Conservation (phyloP, 92 coral and sea anemone species). For the Siderastrea siderea region DNA sequence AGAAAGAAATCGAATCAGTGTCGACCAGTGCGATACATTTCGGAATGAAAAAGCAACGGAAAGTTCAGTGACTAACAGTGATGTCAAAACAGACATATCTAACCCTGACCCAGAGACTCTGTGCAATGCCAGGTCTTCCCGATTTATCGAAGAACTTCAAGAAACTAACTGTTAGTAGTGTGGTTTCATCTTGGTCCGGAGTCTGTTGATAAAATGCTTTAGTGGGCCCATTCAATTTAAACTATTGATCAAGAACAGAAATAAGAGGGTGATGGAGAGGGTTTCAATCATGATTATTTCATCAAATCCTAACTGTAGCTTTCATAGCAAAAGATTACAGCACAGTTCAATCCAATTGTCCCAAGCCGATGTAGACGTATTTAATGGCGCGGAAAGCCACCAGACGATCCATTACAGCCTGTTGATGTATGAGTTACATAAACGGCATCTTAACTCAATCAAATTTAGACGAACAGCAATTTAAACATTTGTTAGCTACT, state of each 20-base stretch:
- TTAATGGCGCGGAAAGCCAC: background rate
- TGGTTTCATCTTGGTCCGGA: background rate
- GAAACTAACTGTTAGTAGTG: slow-evolving; percentile 19
- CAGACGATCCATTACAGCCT: background rate
- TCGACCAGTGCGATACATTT: background rate
- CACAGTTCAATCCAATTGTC: background rate
- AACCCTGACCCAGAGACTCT: background rate
- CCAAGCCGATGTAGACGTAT: background rate
- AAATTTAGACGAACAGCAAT: background rate
- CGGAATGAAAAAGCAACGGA: background rate
- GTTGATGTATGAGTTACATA: no score
- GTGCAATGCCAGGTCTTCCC: background rate
- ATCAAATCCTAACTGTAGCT: background rate
- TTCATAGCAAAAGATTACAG: no score
- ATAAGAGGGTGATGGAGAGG: background rate
- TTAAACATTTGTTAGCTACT: background rate
- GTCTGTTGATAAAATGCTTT: no score
- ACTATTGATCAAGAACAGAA: background rate
- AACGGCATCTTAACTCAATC: background rate
- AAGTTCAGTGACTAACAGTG: background rate
- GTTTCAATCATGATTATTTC: background rate
- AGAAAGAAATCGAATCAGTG: background rate
- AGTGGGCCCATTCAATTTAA: background rate
- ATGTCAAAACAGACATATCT: no score
- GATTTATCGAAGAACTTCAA: background rate